phyloP scores from a whole-genome alignment of 1,140 invertebrate genomes.

The Penaeus japonicus region DNA sequence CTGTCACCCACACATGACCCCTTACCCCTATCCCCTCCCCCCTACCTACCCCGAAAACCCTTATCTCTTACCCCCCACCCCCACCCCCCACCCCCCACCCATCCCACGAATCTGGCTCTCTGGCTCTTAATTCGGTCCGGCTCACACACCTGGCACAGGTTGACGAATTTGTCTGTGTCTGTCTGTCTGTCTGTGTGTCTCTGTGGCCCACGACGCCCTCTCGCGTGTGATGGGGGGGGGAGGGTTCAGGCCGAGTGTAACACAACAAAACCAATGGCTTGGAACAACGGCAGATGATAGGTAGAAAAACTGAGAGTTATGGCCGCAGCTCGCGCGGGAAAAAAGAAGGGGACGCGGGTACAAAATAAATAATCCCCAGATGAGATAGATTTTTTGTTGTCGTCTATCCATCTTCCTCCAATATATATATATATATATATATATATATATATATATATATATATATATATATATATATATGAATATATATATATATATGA shows the following conservation, averaged over 20 bases:
- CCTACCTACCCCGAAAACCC: too few species aligned
- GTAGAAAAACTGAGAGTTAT: neutral
- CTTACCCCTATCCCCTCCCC: too few species aligned
- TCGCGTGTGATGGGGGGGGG: too few species aligned
- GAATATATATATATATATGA: neutral
- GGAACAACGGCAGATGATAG: neutral
- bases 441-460: conserved; percentile 1
- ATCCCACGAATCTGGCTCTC: too few species aligned
- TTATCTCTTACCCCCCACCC: too few species aligned
- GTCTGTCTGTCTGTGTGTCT: neutral
- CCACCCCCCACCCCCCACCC: too few species aligned
- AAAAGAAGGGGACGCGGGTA: neutral
- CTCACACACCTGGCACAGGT: too few species aligned
- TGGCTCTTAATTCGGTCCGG: too few species aligned
- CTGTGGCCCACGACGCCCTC: neutral
- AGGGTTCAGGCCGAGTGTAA: too few species aligned
- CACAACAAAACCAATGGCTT: neutral
- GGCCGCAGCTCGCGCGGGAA: neutral
- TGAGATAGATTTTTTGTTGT: neutral
- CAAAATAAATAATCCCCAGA: neutral
- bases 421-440: neutral
- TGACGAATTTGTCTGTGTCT: neutral
- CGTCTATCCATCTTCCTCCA: too few species aligned
- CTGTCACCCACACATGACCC: too few species aligned
- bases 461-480: conserved; percentile 1